Conservation (phyloP, 2,113 vertebrate genomes). For the Copsychus sechellarum region DNA sequence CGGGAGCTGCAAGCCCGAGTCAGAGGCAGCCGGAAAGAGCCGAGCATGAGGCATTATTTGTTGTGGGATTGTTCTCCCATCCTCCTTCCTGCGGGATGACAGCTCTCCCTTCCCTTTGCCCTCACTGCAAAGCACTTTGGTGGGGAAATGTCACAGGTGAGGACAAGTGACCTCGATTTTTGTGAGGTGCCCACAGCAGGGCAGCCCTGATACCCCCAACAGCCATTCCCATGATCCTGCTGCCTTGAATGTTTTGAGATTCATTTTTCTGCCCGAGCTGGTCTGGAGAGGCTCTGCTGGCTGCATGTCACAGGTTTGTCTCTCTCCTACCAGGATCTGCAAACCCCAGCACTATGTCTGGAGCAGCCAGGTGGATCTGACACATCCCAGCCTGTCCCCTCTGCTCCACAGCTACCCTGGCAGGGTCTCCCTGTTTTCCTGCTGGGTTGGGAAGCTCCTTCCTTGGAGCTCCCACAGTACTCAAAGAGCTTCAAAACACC, state of each 20-base stretch:
- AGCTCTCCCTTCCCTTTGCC: background rate
- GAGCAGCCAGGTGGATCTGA: background rate
- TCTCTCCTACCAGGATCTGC: background rate
- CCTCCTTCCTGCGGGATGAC: background rate
- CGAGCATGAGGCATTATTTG: background rate
- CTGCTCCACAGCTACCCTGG: background rate
- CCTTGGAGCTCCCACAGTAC: background rate
- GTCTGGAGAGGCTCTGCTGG: background rate
- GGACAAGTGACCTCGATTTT: background rate
- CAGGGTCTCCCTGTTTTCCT: background rate
- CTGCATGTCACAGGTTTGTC: background rate
- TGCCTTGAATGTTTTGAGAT: accelerated
- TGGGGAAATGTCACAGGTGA: accelerated
- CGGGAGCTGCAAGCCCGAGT: background rate
- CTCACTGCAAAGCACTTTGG: background rate
- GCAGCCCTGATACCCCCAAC: accelerated
- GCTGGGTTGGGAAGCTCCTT: background rate
- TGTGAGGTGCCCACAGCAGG: accelerated
- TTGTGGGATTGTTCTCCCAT: background rate
- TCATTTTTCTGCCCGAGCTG: background rate
- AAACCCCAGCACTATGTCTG: accelerated
- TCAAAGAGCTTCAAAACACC: background rate
- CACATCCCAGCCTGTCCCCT: background rate
- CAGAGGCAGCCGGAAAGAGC: background rate
- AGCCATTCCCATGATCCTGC: accelerated